phyloP scores from a whole-genome alignment of 2,113 vertebrate genomes.

The Felis chaus region DNA sequence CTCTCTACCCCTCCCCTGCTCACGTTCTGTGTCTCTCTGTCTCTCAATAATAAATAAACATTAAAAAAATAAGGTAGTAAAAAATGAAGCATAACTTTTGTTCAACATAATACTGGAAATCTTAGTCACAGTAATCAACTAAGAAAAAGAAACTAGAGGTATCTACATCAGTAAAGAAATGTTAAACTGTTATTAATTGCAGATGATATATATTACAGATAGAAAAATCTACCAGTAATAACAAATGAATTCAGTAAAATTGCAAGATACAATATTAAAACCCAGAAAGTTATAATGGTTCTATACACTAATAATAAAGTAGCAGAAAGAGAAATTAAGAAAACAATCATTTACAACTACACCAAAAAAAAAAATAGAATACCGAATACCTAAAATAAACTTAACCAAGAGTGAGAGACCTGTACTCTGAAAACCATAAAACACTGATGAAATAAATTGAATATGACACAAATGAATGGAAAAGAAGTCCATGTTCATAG shows the following conservation, averaged over 20 bases:
- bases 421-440: background rate
- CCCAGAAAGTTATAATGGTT: background rate
- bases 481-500: background rate
- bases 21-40: too few species aligned
- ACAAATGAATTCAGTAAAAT: background rate
- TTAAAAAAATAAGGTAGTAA: too few species aligned
- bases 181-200: background rate
- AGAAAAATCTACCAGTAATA: background rate
- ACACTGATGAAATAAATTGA: background rate
- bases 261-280: background rate
- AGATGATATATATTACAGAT: background rate
- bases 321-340: background rate
- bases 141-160: background rate
- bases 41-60: too few species aligned
- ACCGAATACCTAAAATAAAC: background rate
- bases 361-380: background rate
- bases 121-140: background rate
- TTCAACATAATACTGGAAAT: background rate
- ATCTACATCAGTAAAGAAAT: background rate
- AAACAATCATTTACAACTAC: background rate
- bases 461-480: background rate
- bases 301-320: background rate
- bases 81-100: background rate
- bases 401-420: background rate
- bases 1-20: too few species aligned